Conservation (phyloP, 2,888 invertebrate genomes). For the Aphrophora alni region DNA sequence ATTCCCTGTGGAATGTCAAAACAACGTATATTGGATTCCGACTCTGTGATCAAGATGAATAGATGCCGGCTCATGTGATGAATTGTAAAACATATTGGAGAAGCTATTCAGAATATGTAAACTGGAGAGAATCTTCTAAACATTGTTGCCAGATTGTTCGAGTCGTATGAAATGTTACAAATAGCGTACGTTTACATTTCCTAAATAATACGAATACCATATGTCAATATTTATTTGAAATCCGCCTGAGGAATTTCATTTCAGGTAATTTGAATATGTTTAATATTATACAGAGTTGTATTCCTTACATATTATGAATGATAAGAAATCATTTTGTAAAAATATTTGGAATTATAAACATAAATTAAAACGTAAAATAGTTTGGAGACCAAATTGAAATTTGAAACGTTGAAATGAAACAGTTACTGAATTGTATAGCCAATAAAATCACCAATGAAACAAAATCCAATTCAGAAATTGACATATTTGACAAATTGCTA, state of each 20-base stretch:
- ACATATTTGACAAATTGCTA: too few species aligned
- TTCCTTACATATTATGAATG: too few species aligned
- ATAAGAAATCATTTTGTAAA: too few species aligned
- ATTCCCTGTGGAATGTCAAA: not conserved
- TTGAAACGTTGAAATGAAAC: too few species aligned
- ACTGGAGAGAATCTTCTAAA: not conserved
- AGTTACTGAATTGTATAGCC: too few species aligned
- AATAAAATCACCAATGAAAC: too few species aligned
- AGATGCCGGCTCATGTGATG: not conserved
- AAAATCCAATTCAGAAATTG: too few species aligned
- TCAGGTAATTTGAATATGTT: not conserved
- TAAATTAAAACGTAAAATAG: too few species aligned
- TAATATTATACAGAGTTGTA: not conserved
- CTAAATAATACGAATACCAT: not conserved
- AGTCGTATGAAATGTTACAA: not conserved
- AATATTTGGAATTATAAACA: too few species aligned
- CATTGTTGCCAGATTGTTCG: not conserved
- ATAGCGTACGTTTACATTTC: not conserved
- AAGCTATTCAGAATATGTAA: slow-evolving; percentile 9
- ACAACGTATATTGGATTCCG: slow-evolving; percentile 3
- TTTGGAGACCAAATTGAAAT: too few species aligned
- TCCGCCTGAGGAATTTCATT: not conserved
- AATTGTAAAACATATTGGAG: not conserved
- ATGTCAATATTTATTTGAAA: slow-evolving; percentile 2
- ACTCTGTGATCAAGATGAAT: not conserved